Conservation (phyloP, 1,140 invertebrate genomes). For the Adoxophyes honmai region DNA sequence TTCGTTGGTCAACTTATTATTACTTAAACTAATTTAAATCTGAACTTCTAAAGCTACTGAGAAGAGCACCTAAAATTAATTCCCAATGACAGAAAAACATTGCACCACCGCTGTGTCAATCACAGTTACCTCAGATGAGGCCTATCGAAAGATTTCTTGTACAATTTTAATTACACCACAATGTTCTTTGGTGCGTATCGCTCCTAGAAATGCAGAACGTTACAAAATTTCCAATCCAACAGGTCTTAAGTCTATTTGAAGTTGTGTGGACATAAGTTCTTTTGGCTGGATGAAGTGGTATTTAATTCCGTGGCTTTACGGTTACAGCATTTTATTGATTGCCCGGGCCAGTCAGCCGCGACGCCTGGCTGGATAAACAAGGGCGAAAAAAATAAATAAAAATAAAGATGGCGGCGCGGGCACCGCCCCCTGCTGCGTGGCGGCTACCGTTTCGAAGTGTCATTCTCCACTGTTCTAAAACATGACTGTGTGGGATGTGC, state of each 20-base stretch:
- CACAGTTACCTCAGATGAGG: conserved; percentile 1
- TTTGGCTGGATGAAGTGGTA: conserved; percentile 25
- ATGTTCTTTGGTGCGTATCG: background rate
- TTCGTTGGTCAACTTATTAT: no score
- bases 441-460: conserved; percentile 69
- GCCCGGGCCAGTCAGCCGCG: conserved; percentile 54
- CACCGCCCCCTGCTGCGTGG: conserved; percentile 60
- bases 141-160: conserved; percentile 2
- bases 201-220: background rate
- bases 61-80: no score
- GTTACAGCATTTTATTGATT: conserved; percentile 67
- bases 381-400: conserved; percentile 60
- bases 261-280: no score
- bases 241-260: background rate
- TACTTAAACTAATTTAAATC: no score
- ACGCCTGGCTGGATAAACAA: conserved; percentile 68
- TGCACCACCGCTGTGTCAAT: background rate
- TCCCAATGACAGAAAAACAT: background rate
- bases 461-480: conserved; percentile 50
- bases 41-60: no score
- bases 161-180: conserved; percentile 14
- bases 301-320: conserved; percentile 67
- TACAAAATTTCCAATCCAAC: background rate
- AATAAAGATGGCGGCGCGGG: conserved; percentile 61
- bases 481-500: background rate